phyloP scores from a whole-genome alignment of 2,888 invertebrate species.

The Adelognathus sp. region DNA sequence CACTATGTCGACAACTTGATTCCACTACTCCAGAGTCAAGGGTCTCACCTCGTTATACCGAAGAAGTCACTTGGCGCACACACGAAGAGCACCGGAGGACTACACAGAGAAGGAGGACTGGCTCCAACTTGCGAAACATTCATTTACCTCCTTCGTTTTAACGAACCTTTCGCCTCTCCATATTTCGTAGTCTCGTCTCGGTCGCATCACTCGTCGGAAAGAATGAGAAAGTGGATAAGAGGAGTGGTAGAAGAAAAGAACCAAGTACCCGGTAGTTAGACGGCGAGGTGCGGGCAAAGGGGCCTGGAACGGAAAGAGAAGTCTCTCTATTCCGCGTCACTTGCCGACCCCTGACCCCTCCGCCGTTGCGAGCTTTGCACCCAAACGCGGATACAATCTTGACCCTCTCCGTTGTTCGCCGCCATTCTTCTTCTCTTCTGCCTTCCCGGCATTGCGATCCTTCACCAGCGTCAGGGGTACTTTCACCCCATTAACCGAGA shows the following conservation, averaged over 20 bases:
- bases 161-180: slow-evolving; percentile 13
- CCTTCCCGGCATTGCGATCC: neutral
- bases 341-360: slow-evolving; percentile 66
- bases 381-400: slow-evolving; percentile 22
- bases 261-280: neutral
- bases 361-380: slow-evolving; percentile 4
- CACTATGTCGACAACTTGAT: slow-evolving; percentile 20
- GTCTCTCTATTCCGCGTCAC: slow-evolving; percentile 52
- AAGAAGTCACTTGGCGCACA: slow-evolving; percentile 30
- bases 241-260: slow-evolving; percentile 14
- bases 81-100: neutral
- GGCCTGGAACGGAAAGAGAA: slow-evolving; percentile 14
- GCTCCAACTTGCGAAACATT: slow-evolving; percentile 18
- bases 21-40: slow-evolving; percentile 3
- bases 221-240: neutral
- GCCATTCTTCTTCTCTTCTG: neutral
- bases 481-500: slow-evolving; percentile 9
- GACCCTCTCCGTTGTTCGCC: neutral
- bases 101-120: neutral
- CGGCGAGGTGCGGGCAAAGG: neutral
- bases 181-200: neutral
- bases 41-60: slow-evolving; percentile 50
- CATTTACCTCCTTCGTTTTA: slow-evolving; percentile 39
- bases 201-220: slow-evolving; percentile 4
- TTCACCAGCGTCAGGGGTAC: neutral